Percentiles rank a stretch among this genome's conserved stretches.
phyloP scores from a whole-genome alignment of 2,888 invertebrate species.

The Latrodectus hesperus region DNA sequence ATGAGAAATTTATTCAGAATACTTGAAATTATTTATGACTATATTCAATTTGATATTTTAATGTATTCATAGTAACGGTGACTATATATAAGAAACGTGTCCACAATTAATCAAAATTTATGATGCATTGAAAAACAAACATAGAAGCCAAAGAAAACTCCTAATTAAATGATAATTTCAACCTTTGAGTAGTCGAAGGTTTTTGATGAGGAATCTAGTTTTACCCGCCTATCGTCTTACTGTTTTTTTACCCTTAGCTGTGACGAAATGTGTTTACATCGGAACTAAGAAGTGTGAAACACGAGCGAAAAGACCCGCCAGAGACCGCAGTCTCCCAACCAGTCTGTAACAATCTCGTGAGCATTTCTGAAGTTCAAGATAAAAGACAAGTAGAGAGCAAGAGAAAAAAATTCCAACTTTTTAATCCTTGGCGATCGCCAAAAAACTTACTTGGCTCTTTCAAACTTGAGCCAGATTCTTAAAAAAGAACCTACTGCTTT shows the following conservation, averaged over 20 bases:
- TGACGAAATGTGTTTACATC: not conserved
- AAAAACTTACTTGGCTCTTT: slow-evolving; percentile 45
- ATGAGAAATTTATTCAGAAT: too few species aligned
- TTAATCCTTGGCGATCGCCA: slow-evolving; percentile 49
- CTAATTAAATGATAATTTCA: too few species aligned
- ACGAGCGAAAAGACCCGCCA: not conserved
- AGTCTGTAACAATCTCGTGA: not conserved
- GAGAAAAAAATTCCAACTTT: not conserved
- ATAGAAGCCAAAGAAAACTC: too few species aligned
- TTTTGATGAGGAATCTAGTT: too few species aligned
- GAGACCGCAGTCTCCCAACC: not conserved
- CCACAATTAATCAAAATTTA: too few species aligned
- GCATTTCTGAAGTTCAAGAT: not conserved
- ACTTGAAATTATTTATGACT: too few species aligned
- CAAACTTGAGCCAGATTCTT: slow-evolving; percentile 12
- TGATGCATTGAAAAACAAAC: too few species aligned
- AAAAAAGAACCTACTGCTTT: slow-evolving; percentile 34
- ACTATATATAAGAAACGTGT: too few species aligned
- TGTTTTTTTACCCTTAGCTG: not conserved
- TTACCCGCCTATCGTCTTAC: too few species aligned
- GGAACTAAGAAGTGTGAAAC: not conserved
- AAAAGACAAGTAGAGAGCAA: slow-evolving; percentile 6
- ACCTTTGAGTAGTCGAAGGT: too few species aligned
- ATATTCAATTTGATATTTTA: too few species aligned
- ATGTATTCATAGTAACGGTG: too few species aligned